A percentile compares a stretch with the other conserved stretches of the same genome.
These are phyloP conservation scores for Epistrophe eligans DNA, from an alignment of 2,888 invertebrate genomes.

Conservation along the genomic window DNA sequence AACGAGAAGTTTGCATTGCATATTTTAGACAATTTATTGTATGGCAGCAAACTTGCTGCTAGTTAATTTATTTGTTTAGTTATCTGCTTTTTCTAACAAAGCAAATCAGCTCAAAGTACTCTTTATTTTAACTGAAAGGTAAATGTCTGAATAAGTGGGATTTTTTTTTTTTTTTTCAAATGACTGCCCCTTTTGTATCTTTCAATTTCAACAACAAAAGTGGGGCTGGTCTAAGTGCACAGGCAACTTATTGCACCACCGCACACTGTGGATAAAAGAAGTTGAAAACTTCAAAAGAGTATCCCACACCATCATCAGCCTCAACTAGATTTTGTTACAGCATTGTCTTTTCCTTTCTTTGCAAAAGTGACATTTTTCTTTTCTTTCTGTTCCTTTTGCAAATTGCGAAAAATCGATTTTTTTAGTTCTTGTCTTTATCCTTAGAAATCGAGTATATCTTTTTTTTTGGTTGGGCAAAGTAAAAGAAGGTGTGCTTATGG, in stretches of 20 bases:
- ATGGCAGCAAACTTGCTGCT: neutral
- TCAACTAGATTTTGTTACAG: slow-evolving; percentile 1
- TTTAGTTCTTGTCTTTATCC: neutral
- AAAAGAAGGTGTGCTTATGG: neutral
- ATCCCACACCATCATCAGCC: neutral
- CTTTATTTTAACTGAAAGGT: neutral
- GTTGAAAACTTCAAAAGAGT: neutral
- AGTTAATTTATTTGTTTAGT: neutral
- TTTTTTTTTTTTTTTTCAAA: slow-evolving; percentile 12
- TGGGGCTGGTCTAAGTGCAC: slow-evolving; percentile 8
- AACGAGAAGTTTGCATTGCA: slow-evolving; percentile 8
- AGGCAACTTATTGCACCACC: slow-evolving; percentile 11
- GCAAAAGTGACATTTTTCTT: slow-evolving; percentile 1
- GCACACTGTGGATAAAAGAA: slow-evolving; percentile 3
- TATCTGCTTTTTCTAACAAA: neutral
- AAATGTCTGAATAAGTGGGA: slow-evolving; percentile 18
- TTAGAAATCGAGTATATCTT: too few species aligned
- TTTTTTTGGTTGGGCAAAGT: neutral
- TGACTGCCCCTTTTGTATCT: neutral
- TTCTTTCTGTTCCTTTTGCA: neutral
- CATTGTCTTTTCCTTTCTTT: slow-evolving; percentile 3
- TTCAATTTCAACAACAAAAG: slow-evolving; percentile 19
- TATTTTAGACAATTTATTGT: neutral
- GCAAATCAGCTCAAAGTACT: neutral
- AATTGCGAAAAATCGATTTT: slow-evolving; percentile 32